A percentile compares a stretch with the other conserved stretches of the same genome.
Evolutionary conservation across 2,888 invertebrate species (phyloP).

Genomic region (Podabrus alpinus): DNA sequence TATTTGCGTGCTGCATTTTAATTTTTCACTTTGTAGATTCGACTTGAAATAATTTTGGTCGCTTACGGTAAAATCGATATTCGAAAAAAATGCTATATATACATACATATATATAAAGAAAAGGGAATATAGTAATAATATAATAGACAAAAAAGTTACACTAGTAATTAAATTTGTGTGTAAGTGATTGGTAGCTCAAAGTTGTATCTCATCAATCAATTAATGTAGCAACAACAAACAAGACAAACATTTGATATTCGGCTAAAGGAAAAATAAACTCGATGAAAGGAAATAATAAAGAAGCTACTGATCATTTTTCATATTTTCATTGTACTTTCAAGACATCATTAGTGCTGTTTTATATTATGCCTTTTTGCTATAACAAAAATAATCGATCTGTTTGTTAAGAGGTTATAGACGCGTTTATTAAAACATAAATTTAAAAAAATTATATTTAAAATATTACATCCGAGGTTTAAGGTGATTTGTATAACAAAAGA

Average conservation of each 20-base stretch:
- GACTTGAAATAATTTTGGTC: too few species aligned
- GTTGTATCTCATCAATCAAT: conserved; percentile 17
- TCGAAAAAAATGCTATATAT: too few species aligned
- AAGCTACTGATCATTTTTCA: conserved; percentile 16
- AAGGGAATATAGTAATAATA: not conserved
- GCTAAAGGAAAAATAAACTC: conserved; percentile 17
- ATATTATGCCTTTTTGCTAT: not conserved
- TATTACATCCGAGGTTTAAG: not conserved
- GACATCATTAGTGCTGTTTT: conserved; percentile 8
- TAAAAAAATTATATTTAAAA: not conserved
- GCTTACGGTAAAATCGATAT: too few species aligned
- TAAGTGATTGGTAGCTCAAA: conserved; percentile 1
- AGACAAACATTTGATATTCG: conserved; percentile 10
- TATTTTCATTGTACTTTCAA: conserved; percentile 7
- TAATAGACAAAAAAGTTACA: not conserved
- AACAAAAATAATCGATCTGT: conserved; percentile 4
- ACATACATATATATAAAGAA: not conserved
- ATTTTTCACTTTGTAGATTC: not conserved
- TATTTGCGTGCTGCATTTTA: too few species aligned
- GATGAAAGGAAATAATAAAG: conserved; percentile 13
- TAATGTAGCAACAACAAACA: conserved; percentile 11
- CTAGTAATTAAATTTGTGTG: not conserved
- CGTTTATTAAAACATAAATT: not conserved
- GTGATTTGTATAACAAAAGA: not conserved
- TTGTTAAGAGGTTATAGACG: not conserved